These are phyloP conservation scores for Chitala chitala DNA, from an alignment of 2,113 vertebrate species.

Conservation along the genomic window DNA sequence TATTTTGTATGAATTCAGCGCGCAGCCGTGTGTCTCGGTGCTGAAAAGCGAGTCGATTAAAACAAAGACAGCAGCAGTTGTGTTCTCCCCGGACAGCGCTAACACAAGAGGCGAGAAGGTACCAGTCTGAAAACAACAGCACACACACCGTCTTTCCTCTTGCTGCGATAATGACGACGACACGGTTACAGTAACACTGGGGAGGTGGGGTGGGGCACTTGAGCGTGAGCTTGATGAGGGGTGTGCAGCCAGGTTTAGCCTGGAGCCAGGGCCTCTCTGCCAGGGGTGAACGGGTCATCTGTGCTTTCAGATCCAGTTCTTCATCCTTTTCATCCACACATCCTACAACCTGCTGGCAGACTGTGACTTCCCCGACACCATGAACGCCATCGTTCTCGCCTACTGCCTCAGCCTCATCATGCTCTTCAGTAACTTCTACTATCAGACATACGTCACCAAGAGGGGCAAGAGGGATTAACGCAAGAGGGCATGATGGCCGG, in stretches of 20 bases:
- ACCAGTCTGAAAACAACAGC: not conserved
- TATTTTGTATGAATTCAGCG: not conserved
- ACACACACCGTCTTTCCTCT: not conserved
- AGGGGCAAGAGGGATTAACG: no score
- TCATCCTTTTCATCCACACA: conserved; percentile 55
- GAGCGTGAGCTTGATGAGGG: not conserved
- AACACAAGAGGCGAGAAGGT: not conserved
- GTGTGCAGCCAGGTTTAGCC: no score
- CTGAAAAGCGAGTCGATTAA: not conserved
- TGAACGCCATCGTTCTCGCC: conserved; percentile 48
- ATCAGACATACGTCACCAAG: conserved; percentile 41
- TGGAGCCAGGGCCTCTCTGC: no score
- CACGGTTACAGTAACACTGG: not conserved
- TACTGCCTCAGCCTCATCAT: conserved; percentile 57
- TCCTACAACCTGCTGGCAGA: conserved; percentile 59
- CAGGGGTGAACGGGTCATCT: not conserved
- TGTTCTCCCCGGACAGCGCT: not conserved
- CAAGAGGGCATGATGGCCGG: conserved; percentile 43
- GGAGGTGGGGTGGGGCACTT: not conserved
- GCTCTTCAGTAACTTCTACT: conserved; percentile 61
- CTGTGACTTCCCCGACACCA: conserved; percentile 50
- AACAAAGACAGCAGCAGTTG: not conserved
- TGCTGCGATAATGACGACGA: not conserved
- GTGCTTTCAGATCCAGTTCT: conserved; percentile 54
- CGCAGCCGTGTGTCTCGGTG: not conserved